Evolutionary conservation across 2,113 vertebrate genomes (phyloP).

Genomic region (Myanophis thanlyinensis): DNA sequence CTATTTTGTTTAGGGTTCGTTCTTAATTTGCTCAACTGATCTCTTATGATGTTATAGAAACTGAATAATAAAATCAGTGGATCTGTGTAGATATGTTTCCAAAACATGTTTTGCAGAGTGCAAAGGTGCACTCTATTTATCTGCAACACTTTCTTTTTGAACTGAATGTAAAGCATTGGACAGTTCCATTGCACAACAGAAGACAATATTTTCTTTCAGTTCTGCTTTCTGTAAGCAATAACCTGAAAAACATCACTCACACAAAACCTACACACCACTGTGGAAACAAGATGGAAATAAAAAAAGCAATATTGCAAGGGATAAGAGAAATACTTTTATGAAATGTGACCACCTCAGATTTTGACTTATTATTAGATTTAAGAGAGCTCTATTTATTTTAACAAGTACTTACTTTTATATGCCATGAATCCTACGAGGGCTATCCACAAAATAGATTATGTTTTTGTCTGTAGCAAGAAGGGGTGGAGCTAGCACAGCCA

Average conservation of each 20-base stretch:
- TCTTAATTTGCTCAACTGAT: background rate
- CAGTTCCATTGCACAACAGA: background rate
- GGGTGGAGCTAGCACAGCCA: too few relatives aligned
- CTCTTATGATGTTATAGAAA: background rate
- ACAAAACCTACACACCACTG: background rate
- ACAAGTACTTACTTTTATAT: background rate
- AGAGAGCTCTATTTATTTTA: too few relatives aligned
- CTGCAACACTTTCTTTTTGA: background rate
- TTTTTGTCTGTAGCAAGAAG: too few relatives aligned
- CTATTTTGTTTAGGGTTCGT: background rate
- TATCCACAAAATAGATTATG: too few relatives aligned
- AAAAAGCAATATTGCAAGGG: background rate
- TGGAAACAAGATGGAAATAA: background rate
- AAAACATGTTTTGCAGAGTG: background rate
- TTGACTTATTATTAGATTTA: background rate
- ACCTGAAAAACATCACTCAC: background rate
- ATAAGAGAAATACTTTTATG: background rate
- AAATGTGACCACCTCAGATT: background rate
- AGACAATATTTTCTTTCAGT: background rate
- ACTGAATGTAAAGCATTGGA: background rate
- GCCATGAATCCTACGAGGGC: background rate
- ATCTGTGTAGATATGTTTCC: background rate
- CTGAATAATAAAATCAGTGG: background rate
- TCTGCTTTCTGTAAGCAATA: background rate
- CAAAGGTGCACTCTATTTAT: background rate